A percentile compares a stretch with the other conserved stretches of the same genome.
phyloP scores from a whole-genome alignment of 2,888 invertebrate species.

The Bombylius discolor region DNA sequence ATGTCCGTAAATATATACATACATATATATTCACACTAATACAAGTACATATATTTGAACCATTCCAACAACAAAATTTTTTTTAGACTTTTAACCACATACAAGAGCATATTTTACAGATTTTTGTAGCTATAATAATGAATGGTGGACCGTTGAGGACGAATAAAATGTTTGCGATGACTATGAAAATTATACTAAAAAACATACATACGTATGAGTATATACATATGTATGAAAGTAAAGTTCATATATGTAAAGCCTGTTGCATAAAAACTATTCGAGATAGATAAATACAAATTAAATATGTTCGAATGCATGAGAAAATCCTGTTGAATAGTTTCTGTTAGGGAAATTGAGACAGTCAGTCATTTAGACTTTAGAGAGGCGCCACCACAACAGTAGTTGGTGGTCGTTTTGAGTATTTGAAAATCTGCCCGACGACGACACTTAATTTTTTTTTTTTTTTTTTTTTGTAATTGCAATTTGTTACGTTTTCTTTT shows the following conservation, averaged over 20 bases:
- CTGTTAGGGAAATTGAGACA: slow-evolving; percentile 11
- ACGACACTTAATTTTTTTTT: too few species aligned
- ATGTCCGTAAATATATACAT: too few species aligned
- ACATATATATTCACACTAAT: too few species aligned
- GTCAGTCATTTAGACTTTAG: slow-evolving; percentile 15
- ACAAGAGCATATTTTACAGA: not conserved
- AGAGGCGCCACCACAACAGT: slow-evolving; percentile 12
- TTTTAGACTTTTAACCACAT: not conserved
- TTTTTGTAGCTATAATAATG: slow-evolving; percentile 8
- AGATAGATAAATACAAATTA: slow-evolving; percentile 8
- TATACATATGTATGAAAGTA: slow-evolving; percentile 2
- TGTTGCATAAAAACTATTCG: slow-evolving; percentile 16
- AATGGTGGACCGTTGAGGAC: slow-evolving; percentile 13
- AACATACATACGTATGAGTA: too few species aligned
- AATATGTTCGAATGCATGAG: slow-evolving; percentile 11
- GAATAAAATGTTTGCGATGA: slow-evolving; percentile 8
- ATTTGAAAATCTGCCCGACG: too few species aligned
- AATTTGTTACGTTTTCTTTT: too few species aligned
- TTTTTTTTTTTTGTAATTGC: too few species aligned
- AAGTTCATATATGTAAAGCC: slow-evolving; percentile 12
- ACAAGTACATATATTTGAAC: too few species aligned
- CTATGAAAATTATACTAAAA: not conserved
- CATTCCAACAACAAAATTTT: too few species aligned
- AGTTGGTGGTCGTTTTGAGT: not conserved
- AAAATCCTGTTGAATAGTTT: slow-evolving; percentile 12